Evolutionary conservation across 2,888 invertebrate genomes (phyloP).

Genomic region (Lysandra bellargus): DNA sequence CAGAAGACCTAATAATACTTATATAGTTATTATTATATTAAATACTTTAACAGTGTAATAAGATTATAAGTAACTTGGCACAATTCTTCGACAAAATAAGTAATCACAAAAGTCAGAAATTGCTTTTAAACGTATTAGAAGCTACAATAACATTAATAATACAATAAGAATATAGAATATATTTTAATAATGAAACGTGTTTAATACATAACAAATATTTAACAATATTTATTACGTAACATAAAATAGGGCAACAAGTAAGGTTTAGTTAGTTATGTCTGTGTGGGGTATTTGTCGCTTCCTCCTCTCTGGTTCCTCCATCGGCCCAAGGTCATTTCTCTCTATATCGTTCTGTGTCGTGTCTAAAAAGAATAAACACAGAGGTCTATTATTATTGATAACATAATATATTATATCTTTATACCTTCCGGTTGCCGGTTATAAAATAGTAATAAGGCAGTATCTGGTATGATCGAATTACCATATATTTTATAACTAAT

Average conservation of each 20-base stretch:
- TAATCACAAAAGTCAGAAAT: not conserved
- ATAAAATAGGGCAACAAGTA: not conserved
- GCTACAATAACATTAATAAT: not conserved
- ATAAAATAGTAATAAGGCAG: too few relatives aligned
- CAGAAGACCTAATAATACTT: conserved; percentile 6
- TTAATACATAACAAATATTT: not conserved
- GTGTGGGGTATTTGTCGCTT: conserved; percentile 51
- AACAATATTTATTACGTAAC: not conserved
- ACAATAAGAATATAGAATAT: not conserved
- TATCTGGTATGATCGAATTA: too few relatives aligned
- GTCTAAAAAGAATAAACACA: conserved; percentile 48
- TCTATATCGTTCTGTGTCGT: conserved; percentile 46
- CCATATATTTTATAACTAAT: too few relatives aligned
- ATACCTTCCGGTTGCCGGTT: too few relatives aligned
- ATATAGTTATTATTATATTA: too few relatives aligned
- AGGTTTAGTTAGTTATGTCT: conserved; percentile 40
- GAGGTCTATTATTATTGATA: too few relatives aligned
- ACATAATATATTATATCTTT: too few relatives aligned
- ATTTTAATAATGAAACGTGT: not conserved
- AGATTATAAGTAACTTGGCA: not conserved
- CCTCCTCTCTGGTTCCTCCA: conserved; percentile 56
- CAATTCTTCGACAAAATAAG: not conserved
- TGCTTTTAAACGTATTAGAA: not conserved
- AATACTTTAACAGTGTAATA: not conserved
- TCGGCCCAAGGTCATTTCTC: conserved; percentile 59